Conservation (phyloP, 1,140 invertebrate species). For the Aleiodes sp. region DNA sequence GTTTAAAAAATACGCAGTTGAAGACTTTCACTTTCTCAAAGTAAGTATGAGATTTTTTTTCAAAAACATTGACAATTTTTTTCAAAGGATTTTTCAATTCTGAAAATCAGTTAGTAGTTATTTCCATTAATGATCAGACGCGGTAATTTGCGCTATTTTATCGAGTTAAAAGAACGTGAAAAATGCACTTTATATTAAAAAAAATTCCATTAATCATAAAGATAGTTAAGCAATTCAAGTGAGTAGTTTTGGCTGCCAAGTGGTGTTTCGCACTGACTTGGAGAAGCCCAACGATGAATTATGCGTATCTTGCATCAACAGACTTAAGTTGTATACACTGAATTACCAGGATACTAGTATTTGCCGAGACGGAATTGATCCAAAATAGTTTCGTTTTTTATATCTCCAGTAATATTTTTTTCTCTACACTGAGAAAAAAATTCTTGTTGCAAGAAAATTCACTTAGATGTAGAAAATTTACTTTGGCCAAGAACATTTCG, state of each 20-base stretch:
- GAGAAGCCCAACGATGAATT: conserved; percentile 13
- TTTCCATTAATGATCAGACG: background rate
- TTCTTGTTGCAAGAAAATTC: background rate
- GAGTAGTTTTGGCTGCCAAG: conserved; percentile 12
- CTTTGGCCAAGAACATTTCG: no score
- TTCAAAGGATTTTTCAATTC: no score
- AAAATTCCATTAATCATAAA: conserved; percentile 21
- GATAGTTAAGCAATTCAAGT: conserved; percentile 20
- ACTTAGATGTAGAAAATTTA: no score
- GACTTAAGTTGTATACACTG: background rate
- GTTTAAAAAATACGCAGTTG: conserved; percentile 87
- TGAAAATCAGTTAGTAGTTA: no score
- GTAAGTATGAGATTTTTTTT: conserved; percentile 53
- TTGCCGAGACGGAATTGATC: background rate
- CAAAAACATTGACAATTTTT: background rate
- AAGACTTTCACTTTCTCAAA: conserved; percentile 94
- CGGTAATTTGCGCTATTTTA: background rate
- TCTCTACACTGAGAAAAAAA: no score
- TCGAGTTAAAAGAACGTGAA: background rate
- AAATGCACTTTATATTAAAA: background rate
- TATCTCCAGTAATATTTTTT: no score
- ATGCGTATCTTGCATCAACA: conserved; percentile 5
- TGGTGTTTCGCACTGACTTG: conserved; percentile 9
- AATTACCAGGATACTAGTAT: background rate
- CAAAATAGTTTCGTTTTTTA: background rate